Evolutionary conservation across 2,113 vertebrate genomes (phyloP), one percentile per base, ranked within the genome.

Genomic region (Hoplias malabaricus): DNA sequence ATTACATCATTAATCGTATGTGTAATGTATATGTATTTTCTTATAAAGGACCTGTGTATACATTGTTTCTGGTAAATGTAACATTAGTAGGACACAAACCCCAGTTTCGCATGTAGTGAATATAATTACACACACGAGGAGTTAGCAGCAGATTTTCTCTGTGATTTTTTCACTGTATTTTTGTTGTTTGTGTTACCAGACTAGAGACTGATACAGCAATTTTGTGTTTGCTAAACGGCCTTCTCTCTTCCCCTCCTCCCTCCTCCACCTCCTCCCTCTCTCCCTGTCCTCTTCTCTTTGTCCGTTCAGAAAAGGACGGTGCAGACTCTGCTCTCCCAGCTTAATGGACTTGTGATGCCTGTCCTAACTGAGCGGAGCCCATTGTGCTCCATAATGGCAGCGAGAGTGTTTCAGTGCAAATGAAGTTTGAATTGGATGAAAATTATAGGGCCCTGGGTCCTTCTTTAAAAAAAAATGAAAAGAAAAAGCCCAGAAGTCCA

Each of bases 341-440:
- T 83, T 87, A 90, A 89, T 90, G 84, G 80, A 77, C 71, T 79
- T 31, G 57, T 53, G 81, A 7, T 89, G 78, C 73, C 82, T 81
- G 85, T 85, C 83, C 84, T 81, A 72, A 72, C 74, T 79, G 87
- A 86, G 68, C 69, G 80, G 46, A 29, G 54, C 31, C 42, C 72
- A 80, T 59, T 80, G 76, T 80, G 48, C 46, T 33, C 83, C 33
- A 23, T 86, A 87, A 88, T 88, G 69, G 82, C 11, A 71, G 84
- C 83, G 83, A 78, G 75, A 81, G 62, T 79, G 73, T 87, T 86
- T 90, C 83, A 83, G 71, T 69, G 43, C 79, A 89, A 93, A 87
- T 88, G 77, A 86, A 88, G 84, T 88, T 90, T 78, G 74, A 86
- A 85, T 86, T 86, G 79, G 84, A 80, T 81, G 85, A 87, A 93